phyloP scores from a whole-genome alignment of 2,113 vertebrate species.

The Setophaga kirtlandii region DNA sequence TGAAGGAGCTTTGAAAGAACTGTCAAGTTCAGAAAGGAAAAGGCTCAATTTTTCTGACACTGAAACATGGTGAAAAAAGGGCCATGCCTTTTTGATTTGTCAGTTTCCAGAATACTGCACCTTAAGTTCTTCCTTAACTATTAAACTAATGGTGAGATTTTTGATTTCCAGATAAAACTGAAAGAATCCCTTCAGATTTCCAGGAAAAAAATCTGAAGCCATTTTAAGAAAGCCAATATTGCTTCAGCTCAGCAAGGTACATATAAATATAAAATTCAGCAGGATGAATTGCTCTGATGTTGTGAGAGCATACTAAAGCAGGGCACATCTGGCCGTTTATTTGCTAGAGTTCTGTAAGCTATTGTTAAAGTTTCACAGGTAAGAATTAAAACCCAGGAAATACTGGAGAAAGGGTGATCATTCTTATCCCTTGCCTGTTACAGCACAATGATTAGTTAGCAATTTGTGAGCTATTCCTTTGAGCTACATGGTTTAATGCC shows the following conservation, averaged over 20 bases:
- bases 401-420: neutral
- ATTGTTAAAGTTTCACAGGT: neutral
- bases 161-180: neutral
- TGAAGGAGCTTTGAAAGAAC: conserved; percentile 41
- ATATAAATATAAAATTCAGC: neutral
- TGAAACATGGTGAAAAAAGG: neutral
- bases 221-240: neutral
- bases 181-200: neutral
- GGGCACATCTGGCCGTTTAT: neutral
- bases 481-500: neutral
- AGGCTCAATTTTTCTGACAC: neutral
- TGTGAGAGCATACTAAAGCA: neutral
- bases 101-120: neutral
- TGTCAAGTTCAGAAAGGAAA: neutral
- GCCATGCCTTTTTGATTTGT: neutral
- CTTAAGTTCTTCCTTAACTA: neutral
- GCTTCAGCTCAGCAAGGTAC: neutral
- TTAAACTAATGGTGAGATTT: neutral
- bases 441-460: neutral
- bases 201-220: neutral
- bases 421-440: neutral
- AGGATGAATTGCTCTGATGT: neutral
- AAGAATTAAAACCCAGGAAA: neutral
- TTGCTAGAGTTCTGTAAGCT: neutral
- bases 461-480: neutral